Evolutionary conservation across 2,113 vertebrate species (phyloP), one percentile per base, ranked within the genome.

Genomic region (Channa maculata): DNA sequence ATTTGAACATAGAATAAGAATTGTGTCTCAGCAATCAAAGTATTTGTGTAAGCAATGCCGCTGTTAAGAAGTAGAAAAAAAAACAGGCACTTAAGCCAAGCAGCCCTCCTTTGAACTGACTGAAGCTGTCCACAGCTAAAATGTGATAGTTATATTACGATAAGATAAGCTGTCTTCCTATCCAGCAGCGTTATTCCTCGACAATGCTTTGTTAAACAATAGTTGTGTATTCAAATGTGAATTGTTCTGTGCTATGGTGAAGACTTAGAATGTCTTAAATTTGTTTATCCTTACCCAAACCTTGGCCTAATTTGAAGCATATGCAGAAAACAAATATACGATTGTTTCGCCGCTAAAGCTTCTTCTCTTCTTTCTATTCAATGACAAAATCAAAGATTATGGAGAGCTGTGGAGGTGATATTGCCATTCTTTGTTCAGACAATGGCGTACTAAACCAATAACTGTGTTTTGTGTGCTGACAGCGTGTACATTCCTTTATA

Each of bases 321-420:
- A 90, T 39, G 89, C 88, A 64, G 72, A 69, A 84, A 89, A 90
- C 92, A 93, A 93, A 92, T 87, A 86, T 80, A 71, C 80, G 76
- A 91, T 94, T 94, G 91, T 93, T 89, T 80, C 54, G 34, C 63
- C 53, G 52, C 75, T 80, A 87, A 93, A 88, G 86, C 91, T 83
- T 84, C 84, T 85, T 83, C 74, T 86, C 82, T 71, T 39, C 71
- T 81, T 69, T 81, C 86, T 75, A 85, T 89, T 90, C 88, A 77
- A 71, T 89, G 82, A 92, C 85, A 91, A 89, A 92, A 91, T 92
- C 85, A 79, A 92, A 93, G 94, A 94, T 93, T 94, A 92, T 11
- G 3, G 58, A 74, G 49, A 44, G 87, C 90, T 92, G 92, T 90
- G 72, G 80, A 92, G 85, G 86, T 91, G 87, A 91, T 90, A 75